Evolutionary conservation across 2,888 invertebrate genomes (phyloP), one percentile per base, ranked within the genome.

Genomic region (Drepanosiphum platanoidis): DNA sequence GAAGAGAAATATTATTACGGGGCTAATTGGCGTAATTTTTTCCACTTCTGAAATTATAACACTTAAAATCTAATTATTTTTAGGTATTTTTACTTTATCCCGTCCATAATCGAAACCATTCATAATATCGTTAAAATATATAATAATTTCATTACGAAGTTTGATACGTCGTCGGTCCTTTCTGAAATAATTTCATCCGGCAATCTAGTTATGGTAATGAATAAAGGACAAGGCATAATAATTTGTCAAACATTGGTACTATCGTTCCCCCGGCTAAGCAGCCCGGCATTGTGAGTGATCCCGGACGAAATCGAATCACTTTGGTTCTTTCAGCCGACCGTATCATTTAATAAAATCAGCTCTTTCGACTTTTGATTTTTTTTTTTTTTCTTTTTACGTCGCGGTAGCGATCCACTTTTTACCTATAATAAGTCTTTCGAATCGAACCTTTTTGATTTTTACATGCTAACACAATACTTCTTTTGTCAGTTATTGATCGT

Each of bases 281-380:
- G 61, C n/a, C 27, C 4, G n/a, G n/a, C n/a, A 52, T 52, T 52
- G 52, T 52, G 18, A 52, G 27, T 13, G 9, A 27, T 64, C 11
- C 13, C 30, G 27, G 64, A 61, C 1, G 27, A 11, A 64, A 27
- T 74, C 30, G 32, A 22, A 32, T 74, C 22, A 4, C 46, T 42
- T 74, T 22, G 30, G 27, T 32, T 74, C 46, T 72, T 22, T 22
- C 74, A 30, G 9, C 22, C 32, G 5, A 74, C 30, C 46, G 46
- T 46, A 74, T 74, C 74, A 46, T 74, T 74, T 74, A 46, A 74
- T 74, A 74, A 74, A 42, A 74, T 72, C 46, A 42, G 42, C 32
- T 30, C 9, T 74, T 46, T 74, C 74, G 22, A 74, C 32, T 46
- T 22, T 32, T 74, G n/a, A 46, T 46, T 13, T 11, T 46, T 46